A percentile compares a stretch with the other conserved stretches of the same genome.
Conservation (phyloP, 2,888 invertebrate species). For the Cerastis leucographa region DNA sequence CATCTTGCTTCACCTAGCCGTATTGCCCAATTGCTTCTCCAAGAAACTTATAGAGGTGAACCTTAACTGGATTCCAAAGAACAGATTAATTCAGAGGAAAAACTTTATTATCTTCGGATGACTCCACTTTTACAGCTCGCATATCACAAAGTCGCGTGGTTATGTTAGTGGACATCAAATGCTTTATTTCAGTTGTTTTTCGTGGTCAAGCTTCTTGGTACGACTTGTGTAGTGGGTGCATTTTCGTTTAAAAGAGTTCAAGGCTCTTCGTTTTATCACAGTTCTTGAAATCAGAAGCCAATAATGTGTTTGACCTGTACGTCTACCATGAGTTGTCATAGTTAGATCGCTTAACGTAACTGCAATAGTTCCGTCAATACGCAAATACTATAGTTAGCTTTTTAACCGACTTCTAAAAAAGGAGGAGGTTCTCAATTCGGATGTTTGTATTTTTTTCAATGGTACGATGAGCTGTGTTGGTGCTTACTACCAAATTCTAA, state of each 20-base stretch:
- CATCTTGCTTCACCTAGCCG: not conserved
- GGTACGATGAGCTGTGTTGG: too few species aligned
- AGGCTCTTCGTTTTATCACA: not conserved
- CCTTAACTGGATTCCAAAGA: not conserved
- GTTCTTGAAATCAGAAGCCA: slow-evolving; percentile 13
- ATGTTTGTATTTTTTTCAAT: too few species aligned
- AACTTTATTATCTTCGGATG: slow-evolving; percentile 19
- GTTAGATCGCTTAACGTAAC: too few species aligned
- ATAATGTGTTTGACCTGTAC: too few species aligned
- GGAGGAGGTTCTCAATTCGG: too few species aligned
- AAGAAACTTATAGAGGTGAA: not conserved
- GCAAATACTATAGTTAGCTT: too few species aligned
- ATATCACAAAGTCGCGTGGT: slow-evolving; percentile 23
- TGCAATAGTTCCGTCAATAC: too few species aligned
- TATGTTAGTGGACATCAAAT: slow-evolving; percentile 27
- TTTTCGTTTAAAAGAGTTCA: slow-evolving; percentile 8
- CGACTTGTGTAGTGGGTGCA: slow-evolving; percentile 12
- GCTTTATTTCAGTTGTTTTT: slow-evolving; percentile 14
- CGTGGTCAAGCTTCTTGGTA: slow-evolving; percentile 40
- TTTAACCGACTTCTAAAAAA: too few species aligned
- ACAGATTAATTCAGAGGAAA: slow-evolving; percentile 14
- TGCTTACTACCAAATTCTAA: too few species aligned
- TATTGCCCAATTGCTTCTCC: not conserved
- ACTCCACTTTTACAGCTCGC: not conserved
- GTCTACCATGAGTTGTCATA: too few species aligned